Evolutionary conservation across 2,797 vertebrate genomes (phyloP).

Genomic region (Esox masquinongy): DNA sequence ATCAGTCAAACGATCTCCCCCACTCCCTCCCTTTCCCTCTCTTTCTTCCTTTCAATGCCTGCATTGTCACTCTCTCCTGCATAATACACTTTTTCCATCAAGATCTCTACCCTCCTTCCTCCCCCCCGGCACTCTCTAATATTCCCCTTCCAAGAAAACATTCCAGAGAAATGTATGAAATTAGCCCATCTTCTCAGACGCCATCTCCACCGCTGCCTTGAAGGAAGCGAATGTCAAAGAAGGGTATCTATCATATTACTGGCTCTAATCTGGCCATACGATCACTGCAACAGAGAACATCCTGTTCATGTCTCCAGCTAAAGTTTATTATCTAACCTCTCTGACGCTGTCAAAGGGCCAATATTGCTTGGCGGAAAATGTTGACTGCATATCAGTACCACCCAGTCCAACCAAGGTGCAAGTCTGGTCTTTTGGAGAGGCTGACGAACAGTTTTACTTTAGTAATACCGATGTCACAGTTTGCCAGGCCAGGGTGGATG

Average conservation of each 20-base stretch:
- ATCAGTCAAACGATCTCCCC: constrained; percentile 61
- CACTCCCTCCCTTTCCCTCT: constrained; percentile 26
- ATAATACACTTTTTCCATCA: constrained; percentile 37
- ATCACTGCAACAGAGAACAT: not conserved
- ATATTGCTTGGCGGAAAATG: not conserved
- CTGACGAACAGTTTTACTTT: not conserved
- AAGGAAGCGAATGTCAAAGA: constrained; percentile 13
- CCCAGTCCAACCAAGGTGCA: not conserved
- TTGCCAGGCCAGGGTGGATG: not conserved
- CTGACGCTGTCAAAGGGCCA: not conserved
- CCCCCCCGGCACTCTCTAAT: constrained; percentile 26
- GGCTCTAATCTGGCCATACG: not conserved
- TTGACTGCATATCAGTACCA: not conserved
- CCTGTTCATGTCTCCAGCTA: not conserved
- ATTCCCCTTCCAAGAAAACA: constrained; percentile 45
- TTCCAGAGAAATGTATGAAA: constrained; percentile 40
- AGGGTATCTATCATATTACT: constrained; percentile 1
- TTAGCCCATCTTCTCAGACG: not conserved
- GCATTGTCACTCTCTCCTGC: constrained; percentile 56
- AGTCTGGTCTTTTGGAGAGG: not conserved
- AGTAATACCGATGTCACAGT: not conserved
- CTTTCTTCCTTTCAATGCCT: constrained; percentile 53
- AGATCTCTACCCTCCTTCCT: constrained; percentile 28
- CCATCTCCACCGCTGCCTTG: not conserved
- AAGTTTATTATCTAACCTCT: constrained; percentile 1